Percentiles rank a stretch among this genome's conserved stretches.
phyloP scores from a whole-genome alignment of 2,888 invertebrate species.

The Troilus luridus region DNA sequence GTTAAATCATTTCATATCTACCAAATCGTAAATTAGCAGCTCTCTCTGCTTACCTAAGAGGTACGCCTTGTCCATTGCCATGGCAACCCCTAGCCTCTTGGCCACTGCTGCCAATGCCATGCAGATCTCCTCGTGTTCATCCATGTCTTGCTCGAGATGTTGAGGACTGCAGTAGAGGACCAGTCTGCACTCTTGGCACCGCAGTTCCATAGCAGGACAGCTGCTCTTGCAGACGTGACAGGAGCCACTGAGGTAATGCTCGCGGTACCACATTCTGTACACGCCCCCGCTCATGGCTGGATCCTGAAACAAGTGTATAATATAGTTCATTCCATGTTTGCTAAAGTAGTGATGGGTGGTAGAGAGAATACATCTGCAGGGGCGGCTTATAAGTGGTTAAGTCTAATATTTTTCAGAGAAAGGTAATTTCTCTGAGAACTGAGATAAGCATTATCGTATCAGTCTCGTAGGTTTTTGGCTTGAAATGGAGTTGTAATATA shows the following conservation, averaged over 20 bases:
- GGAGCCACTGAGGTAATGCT: conserved; percentile 57
- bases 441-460: too few species aligned
- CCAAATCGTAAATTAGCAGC: neutral
- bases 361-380: too few species aligned
- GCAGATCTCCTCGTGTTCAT: conserved; percentile 61
- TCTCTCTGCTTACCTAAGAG: conserved; percentile 50
- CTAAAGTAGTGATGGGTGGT: neutral
- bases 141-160: conserved; percentile 58
- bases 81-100: neutral
- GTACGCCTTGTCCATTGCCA: conserved; percentile 59
- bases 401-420: too few species aligned
- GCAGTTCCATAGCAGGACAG: neutral
- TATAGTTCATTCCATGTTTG: neutral
- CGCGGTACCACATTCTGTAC: conserved; percentile 61
- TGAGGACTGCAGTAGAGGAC: conserved; percentile 57
- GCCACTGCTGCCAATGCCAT: conserved; percentile 47
- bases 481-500: too few species aligned
- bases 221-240: conserved; percentile 60
- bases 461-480: too few species aligned
- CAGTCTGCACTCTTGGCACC: conserved; percentile 54
- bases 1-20: too few species aligned
- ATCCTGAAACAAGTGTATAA: neutral
- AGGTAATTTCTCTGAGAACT: too few species aligned
- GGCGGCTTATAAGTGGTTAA: too few species aligned
- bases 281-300: conserved; percentile 26